Conservation (phyloP, 2,888 invertebrate species). For the Thera britannica region DNA sequence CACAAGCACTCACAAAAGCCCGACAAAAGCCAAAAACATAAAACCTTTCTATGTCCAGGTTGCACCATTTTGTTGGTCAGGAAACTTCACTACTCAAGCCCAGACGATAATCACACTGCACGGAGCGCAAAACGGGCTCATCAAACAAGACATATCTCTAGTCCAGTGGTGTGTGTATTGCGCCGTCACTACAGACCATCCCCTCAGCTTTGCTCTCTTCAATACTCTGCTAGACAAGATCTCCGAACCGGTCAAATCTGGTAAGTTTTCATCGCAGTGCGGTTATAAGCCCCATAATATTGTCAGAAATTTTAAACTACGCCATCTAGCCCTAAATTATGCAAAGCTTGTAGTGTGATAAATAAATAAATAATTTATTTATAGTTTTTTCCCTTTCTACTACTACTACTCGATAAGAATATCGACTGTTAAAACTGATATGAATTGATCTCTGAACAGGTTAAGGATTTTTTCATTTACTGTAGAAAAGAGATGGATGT, state of each 20-base stretch:
- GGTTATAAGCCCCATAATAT: too few relatives aligned
- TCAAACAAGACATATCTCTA: slow-evolving; percentile 87
- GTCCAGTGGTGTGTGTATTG: slow-evolving; percentile 93
- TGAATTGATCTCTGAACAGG: too few relatives aligned
- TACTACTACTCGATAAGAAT: too few relatives aligned
- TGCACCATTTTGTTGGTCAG: slow-evolving; percentile 93
- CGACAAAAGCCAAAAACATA: not conserved
- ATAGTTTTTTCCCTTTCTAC: too few relatives aligned
- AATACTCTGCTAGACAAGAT: slow-evolving; percentile 90
- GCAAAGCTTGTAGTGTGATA: too few relatives aligned
- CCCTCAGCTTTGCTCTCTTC: slow-evolving; percentile 92
- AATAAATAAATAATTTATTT: too few relatives aligned
- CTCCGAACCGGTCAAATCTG: slow-evolving; percentile 86
- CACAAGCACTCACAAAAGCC: too few relatives aligned
- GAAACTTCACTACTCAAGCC: slow-evolving; percentile 92
- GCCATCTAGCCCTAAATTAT: too few relatives aligned
- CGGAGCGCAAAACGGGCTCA: slow-evolving; percentile 96
- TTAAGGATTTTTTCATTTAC: too few relatives aligned
- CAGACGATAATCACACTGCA: slow-evolving; percentile 96
- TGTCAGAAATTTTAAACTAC: too few relatives aligned
- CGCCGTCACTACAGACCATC: slow-evolving; percentile 91
- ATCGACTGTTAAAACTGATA: too few relatives aligned
- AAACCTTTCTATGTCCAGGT: slow-evolving; percentile 67
- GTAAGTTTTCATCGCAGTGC: slow-evolving; percentile 48
- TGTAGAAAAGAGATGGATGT: too few relatives aligned